Percentiles rank a stretch among this genome's conserved stretches.
Evolutionary conservation across 92 coral and sea anemone species (phyloP).

Genomic region (Palythoa heliodiscus): DNA sequence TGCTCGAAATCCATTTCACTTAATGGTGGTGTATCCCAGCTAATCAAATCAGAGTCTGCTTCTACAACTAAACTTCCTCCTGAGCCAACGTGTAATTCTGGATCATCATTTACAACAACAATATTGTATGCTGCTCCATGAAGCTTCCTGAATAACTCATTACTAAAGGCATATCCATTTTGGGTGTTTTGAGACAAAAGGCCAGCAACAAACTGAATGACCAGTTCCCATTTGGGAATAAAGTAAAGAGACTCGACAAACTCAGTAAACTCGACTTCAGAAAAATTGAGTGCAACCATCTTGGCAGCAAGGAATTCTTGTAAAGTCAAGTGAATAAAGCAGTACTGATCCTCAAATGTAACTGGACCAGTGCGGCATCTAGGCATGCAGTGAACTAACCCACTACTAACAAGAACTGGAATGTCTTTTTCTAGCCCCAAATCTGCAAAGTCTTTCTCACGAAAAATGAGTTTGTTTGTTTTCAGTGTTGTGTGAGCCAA

Average conservation of each 20-base stretch:
- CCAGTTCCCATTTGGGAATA: conserved; percentile 37
- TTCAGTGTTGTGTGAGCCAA: conserved; percentile 5
- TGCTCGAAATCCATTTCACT: too few species aligned
- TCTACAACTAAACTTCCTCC: conserved; percentile 4
- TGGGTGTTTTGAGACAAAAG: conserved; percentile 25
- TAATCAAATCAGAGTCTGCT: not conserved
- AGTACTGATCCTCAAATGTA: conserved; percentile 28
- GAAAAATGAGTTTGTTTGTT: conserved; percentile 9
- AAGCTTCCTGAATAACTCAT: not conserved
- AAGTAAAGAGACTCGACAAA: conserved; percentile 39
- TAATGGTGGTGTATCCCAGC: too few species aligned
- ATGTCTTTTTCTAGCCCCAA: conserved; percentile 50
- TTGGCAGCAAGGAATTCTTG: conserved; percentile 64
- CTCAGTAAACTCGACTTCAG: conserved; percentile 38
- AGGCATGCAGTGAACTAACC: conserved; percentile 38
- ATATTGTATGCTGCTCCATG: not conserved
- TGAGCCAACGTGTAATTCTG: not conserved
- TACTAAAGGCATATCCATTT: not conserved
- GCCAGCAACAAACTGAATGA: conserved; percentile 60
- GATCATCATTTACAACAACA: not conserved
- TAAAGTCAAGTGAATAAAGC: conserved; percentile 50
- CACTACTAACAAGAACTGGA: conserved; percentile 44
- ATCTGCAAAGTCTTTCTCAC: not conserved
- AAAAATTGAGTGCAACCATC: conserved; percentile 40
- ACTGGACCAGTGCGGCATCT: conserved; percentile 34